These are phyloP conservation scores for Dryococelus australis DNA, from an alignment of 2,888 invertebrate species.

Conservation along the genomic window DNA sequence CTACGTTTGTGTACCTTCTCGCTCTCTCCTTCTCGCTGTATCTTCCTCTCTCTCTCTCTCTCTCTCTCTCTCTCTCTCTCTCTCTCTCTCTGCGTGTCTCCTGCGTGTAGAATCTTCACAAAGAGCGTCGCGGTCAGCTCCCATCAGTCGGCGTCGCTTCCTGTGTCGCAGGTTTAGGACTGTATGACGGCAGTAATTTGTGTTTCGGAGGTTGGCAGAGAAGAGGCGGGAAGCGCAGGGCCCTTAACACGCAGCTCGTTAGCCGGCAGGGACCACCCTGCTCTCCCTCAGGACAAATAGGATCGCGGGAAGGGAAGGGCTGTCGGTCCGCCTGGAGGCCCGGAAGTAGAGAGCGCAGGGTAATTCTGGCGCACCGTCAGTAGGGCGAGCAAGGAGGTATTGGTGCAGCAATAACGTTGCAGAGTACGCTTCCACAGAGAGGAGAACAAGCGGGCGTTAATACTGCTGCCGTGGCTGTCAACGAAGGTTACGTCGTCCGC, in stretches of 20 bases:
- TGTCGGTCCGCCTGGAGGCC: not conserved
- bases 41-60: no score
- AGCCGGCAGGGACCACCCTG: not conserved
- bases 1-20: no score
- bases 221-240: not conserved
- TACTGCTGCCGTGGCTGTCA: no score
- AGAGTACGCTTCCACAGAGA: no score
- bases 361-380: not conserved
- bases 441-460: no score
- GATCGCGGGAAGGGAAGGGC: not conserved
- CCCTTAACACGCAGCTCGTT: not conserved
- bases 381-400: no score
- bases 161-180: not conserved
- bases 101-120: not conserved
- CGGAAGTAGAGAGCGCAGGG: not conserved
- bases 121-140: not conserved
- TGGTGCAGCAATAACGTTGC: no score
- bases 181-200: not conserved
- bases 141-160: not conserved
- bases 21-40: no score
- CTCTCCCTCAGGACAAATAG: not conserved
- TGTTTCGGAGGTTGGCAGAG: not conserved
- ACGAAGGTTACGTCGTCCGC: no score
- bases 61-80: not conserved
- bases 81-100: not conserved